phyloP scores from a whole-genome alignment of 92 coral and sea anemone species.

The Siderastrea siderea region DNA sequence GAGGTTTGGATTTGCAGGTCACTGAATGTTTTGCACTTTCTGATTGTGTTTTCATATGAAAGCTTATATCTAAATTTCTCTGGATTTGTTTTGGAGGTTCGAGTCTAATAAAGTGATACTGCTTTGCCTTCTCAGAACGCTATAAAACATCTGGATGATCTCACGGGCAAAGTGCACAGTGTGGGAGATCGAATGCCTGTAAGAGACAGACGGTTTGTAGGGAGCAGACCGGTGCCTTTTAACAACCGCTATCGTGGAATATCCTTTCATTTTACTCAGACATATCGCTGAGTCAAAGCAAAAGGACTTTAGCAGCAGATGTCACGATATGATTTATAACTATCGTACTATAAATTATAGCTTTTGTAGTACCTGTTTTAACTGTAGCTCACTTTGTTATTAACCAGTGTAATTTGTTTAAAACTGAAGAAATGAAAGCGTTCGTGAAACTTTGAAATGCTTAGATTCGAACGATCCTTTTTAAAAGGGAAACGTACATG shows the following conservation, averaged over 20 bases:
- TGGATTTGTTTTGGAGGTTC: slow-evolving; percentile 55
- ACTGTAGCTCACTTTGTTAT: neutral
- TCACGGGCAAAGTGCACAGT: slow-evolving; percentile 63
- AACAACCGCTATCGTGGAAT: slow-evolving; percentile 68
- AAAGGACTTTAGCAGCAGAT: slow-evolving; percentile 48
- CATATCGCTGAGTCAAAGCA: slow-evolving; percentile 17
- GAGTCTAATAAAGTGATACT: slow-evolving; percentile 38
- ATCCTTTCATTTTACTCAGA: slow-evolving; percentile 73
- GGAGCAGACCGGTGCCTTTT: slow-evolving; percentile 78
- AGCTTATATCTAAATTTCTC: slow-evolving; percentile 45
- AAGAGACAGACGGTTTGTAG: slow-evolving; percentile 80
- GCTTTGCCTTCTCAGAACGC: slow-evolving; percentile 77
- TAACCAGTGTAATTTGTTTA: slow-evolving; percentile 4
- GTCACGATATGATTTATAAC: slow-evolving; percentile 44
- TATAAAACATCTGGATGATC: slow-evolving; percentile 76
- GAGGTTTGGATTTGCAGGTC: slow-evolving; percentile 85
- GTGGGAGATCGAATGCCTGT: slow-evolving; percentile 75
- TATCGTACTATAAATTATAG: slow-evolving; percentile 1
- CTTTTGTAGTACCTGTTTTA: slow-evolving; percentile 5
- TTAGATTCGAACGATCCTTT: neutral
- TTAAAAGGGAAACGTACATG: neutral
- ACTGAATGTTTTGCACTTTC: slow-evolving; percentile 51
- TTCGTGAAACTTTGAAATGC: slow-evolving; percentile 8
- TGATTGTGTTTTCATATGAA: slow-evolving; percentile 42
- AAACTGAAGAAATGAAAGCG: slow-evolving; percentile 14